Conservation (phyloP, 2,113 vertebrate genomes). For the Chlorodrepanis virens region DNA sequence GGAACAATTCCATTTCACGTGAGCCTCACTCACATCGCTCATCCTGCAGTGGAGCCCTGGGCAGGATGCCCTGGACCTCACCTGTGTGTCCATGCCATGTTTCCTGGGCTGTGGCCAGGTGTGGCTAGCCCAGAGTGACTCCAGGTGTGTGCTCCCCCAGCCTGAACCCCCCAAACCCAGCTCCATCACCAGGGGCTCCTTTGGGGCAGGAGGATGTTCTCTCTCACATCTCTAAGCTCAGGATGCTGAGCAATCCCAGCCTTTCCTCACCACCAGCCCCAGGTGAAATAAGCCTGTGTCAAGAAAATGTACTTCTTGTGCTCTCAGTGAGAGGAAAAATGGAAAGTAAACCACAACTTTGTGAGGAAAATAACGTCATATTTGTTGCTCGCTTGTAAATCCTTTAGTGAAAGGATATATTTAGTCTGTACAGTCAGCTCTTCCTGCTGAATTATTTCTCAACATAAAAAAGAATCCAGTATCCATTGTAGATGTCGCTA, state of each 20-base stretch:
- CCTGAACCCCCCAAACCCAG: fast-evolving
- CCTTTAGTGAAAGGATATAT: background rate
- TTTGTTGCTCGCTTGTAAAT: background rate
- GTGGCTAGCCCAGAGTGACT: background rate
- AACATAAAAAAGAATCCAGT: background rate
- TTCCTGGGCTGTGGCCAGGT: background rate
- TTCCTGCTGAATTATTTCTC: background rate
- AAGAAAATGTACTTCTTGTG: background rate
- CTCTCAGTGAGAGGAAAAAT: background rate
- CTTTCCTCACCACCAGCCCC: background rate
- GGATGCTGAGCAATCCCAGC: background rate
- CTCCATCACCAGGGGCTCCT: fast-evolving
- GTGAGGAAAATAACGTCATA: background rate
- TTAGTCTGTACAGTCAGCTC: background rate
- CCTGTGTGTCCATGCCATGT: fast-evolving
- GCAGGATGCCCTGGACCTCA: background rate
- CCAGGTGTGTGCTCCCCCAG: background rate
- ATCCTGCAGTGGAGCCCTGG: background rate
- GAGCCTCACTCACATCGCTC: fast-evolving
- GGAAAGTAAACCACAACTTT: background rate
- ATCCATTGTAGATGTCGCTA: background rate
- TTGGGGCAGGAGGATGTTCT: background rate
- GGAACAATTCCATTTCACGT: fast-evolving
- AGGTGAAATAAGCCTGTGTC: background rate
- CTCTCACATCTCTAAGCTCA: background rate